A percentile compares a stretch with the other conserved stretches of the same genome.
Evolutionary conservation across 2,888 invertebrate species (phyloP).

Genomic region (Limnephilus marmoratus): DNA sequence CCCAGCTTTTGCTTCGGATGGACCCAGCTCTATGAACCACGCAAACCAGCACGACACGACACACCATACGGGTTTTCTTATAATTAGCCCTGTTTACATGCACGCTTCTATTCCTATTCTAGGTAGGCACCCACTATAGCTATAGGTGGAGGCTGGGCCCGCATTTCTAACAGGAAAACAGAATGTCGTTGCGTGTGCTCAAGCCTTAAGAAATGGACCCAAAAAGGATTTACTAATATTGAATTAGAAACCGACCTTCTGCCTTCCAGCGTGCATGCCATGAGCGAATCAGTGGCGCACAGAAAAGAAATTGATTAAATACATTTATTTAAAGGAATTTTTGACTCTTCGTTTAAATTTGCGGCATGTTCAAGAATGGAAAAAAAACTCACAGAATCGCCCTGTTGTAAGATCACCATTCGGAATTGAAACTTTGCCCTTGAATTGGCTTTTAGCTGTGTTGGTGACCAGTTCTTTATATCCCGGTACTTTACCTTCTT

Average conservation of each 20-base stretch:
- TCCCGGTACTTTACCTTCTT: too few relatives aligned
- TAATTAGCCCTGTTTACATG: constrained; percentile 65
- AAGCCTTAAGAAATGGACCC: constrained; percentile 47
- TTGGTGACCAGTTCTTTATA: too few relatives aligned
- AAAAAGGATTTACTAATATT: constrained; percentile 52
- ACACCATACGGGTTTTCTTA: constrained; percentile 63
- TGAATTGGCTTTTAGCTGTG: too few relatives aligned
- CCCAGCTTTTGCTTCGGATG: not conserved
- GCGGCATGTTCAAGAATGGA: too few relatives aligned
- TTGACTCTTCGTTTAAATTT: too few relatives aligned
- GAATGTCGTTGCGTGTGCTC: constrained; percentile 12
- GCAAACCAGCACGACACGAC: constrained; percentile 49
- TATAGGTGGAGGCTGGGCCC: not conserved
- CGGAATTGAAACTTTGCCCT: too few relatives aligned
- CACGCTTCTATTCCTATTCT: not conserved
- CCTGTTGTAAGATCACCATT: too few relatives aligned
- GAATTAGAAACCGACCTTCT: constrained; percentile 48
- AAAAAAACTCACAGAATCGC: too few relatives aligned
- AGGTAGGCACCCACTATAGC: constrained; percentile 17
- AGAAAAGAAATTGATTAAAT: not conserved
- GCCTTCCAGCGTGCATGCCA: not conserved
- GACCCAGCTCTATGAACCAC: constrained; percentile 24
- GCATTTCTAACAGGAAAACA: not conserved
- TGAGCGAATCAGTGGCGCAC: not conserved
- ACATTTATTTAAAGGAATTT: not conserved